phyloP scores from a whole-genome alignment of 2,888 invertebrate genomes.

The Chymomyza amoena region DNA sequence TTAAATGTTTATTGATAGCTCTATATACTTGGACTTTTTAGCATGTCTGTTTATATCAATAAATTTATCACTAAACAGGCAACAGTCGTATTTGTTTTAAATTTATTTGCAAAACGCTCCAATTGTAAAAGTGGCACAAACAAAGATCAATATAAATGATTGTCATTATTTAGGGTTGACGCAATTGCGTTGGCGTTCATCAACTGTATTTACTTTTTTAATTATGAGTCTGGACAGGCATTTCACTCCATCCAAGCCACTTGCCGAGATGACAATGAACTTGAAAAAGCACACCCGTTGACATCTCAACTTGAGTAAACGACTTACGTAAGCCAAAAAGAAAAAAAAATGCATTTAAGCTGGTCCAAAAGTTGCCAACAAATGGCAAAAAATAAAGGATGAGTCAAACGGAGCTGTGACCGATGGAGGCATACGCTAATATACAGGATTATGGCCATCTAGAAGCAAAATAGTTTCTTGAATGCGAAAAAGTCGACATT shows the following conservation, averaged over 20 bases:
- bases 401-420: no score
- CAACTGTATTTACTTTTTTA: conserved; percentile 14
- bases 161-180: conserved; percentile 34
- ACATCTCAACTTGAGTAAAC: conserved; percentile 19
- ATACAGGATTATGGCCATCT: no score
- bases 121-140: conserved; percentile 43
- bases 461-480: no score
- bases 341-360: background rate
- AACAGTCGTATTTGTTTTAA: conserved; percentile 29
- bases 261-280: conserved; percentile 54
- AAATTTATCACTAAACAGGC: conserved; percentile 40
- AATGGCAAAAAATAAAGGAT: conserved; percentile 20
- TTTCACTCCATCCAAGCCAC: background rate
- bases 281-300: conserved; percentile 33
- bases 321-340: conserved; percentile 31
- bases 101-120: conserved; percentile 49
- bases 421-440: no score
- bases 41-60: conserved; percentile 46
- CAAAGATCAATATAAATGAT: conserved; percentile 6
- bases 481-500: no score
- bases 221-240: conserved; percentile 18
- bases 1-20: conserved; percentile 35
- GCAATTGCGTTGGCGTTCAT: conserved; percentile 24
- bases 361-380: conserved; percentile 27
- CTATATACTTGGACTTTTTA: background rate